Evolutionary conservation across 2,113 vertebrate species (phyloP), one percentile per base, ranked within the genome.

Genomic region (Sisor rabdophorus): DNA sequence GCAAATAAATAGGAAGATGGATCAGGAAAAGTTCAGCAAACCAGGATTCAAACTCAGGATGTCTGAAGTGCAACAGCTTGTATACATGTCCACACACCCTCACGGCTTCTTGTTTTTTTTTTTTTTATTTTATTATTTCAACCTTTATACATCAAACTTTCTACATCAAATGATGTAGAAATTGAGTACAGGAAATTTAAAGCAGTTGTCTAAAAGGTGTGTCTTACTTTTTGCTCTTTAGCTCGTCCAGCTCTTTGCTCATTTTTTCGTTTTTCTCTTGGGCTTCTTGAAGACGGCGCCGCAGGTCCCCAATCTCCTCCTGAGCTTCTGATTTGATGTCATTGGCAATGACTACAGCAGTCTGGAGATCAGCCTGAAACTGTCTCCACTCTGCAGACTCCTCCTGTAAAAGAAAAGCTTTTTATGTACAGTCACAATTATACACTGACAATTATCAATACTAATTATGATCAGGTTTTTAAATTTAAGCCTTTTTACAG

Each of bases 351-450:
- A 85, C 77, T n/a, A 85, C 84, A 0, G 84, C 84, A 2, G 81
- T 85, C 63, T 85, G 84, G 22, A 85, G 84, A 79, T 85, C 84
- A 15, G 81, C 75, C 61, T 85, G 84, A 56, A 85, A 85, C 78
- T 85, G 84, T 52, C 84, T 69, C 84, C 84, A 85, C 75, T 85
- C 84, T 0, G 80, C 77, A 2, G 84, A 85, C 58, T 85, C 81
- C 20, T 85, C 84, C 84, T 85, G 79, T 20, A 47, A 48, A 19
- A 19, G 19, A 20, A 53, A 20, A 72, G n/a, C 32, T 47, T 28
- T 17, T 64, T 40, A 67, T 22, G 13, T 55, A 1, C n/a, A 36
- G 22, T 11, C 44, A 28, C 8, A 52, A 48, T 24, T 28, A 68
- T 17, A 52, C 24, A 11, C 10, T 0, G 12, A 44, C 8, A 44